A percentile compares a stretch with the other conserved stretches of the same genome.
Evolutionary conservation across 2,888 invertebrate species (phyloP).

Genomic region (Cephonodes hylas): DNA sequence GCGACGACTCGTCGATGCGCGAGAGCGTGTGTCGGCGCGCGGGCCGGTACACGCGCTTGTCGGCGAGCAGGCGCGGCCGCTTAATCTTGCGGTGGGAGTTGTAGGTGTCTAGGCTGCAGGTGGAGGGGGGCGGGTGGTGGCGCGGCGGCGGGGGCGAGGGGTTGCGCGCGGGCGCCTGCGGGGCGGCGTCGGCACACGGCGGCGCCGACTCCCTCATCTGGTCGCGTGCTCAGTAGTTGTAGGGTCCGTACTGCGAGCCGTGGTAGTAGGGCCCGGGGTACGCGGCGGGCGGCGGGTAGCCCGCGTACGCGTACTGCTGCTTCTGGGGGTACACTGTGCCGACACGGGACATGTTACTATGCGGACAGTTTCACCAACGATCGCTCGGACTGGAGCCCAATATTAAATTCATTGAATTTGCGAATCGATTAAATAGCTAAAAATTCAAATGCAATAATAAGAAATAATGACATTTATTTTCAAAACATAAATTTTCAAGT

Average conservation of each 20-base stretch:
- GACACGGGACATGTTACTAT: background rate
- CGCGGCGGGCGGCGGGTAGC: conserved; percentile 90
- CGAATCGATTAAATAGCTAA: background rate
- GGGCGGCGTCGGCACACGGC: conserved; percentile 70
- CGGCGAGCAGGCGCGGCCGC: conserved; percentile 56
- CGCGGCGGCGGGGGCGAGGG: no score
- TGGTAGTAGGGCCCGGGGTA: conserved; percentile 95
- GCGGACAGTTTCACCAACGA: background rate
- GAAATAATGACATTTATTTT: background rate
- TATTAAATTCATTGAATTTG: background rate
- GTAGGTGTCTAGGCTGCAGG: conserved; percentile 57
- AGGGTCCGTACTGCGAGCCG: conserved; percentile 95
- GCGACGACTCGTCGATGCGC: conserved; percentile 69
- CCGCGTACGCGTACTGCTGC: conserved; percentile 95
- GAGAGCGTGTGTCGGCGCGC: conserved; percentile 63
- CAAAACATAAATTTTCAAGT: background rate
- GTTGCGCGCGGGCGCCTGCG: conserved; percentile 74
- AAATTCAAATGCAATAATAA: background rate
- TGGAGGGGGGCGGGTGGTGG: conserved; percentile 32
- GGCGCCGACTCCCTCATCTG: conserved; percentile 80
- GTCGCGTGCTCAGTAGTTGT: conserved; percentile 90
- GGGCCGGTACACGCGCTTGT: conserved; percentile 65
- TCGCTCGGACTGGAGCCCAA: background rate
- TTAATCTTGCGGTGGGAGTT: conserved; percentile 68
- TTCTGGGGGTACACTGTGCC: conserved; percentile 94